These are phyloP conservation scores for Vireo griseus DNA, from an alignment of 2,797 vertebrate genomes.

Conservation along the genomic window DNA sequence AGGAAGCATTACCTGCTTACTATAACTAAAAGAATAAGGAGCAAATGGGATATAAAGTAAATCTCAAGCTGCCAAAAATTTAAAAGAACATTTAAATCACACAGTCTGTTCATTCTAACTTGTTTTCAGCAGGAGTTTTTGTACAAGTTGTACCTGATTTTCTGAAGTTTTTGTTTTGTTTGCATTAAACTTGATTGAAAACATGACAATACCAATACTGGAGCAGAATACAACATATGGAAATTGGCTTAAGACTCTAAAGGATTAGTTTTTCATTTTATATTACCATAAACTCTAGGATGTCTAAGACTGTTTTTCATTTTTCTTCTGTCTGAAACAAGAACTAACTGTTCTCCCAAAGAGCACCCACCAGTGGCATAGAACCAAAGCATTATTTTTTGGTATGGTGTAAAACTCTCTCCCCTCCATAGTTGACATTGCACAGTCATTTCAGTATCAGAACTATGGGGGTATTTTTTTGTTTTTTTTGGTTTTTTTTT, in stretches of 20 bases:
- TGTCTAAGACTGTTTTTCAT: not conserved
- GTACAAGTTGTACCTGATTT: not conserved
- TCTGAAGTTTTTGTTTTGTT: not conserved
- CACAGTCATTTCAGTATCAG: not conserved
- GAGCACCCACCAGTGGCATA: not conserved
- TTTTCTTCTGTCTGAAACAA: not conserved
- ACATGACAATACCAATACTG: not conserved
- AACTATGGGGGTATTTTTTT: too few species aligned
- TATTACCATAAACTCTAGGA: not conserved
- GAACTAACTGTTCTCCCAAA: not conserved
- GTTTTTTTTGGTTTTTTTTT: too few species aligned
- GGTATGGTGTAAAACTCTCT: not conserved
- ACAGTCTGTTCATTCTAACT: not conserved
- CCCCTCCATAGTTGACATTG: not conserved
- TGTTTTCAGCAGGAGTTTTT: not conserved
- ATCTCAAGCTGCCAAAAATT: slow-evolving; percentile 3
- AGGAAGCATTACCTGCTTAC: not conserved
- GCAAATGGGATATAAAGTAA: slow-evolving; percentile 26
- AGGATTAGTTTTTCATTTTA: not conserved
- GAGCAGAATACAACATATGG: not conserved
- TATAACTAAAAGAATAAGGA: not conserved
- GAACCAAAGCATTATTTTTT: not conserved
- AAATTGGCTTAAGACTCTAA: not conserved
- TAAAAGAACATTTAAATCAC: slow-evolving; percentile 27
- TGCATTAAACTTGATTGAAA: not conserved